phyloP scores from a whole-genome alignment of 2,113 vertebrate genomes.

The Siphamia tubifer region DNA sequence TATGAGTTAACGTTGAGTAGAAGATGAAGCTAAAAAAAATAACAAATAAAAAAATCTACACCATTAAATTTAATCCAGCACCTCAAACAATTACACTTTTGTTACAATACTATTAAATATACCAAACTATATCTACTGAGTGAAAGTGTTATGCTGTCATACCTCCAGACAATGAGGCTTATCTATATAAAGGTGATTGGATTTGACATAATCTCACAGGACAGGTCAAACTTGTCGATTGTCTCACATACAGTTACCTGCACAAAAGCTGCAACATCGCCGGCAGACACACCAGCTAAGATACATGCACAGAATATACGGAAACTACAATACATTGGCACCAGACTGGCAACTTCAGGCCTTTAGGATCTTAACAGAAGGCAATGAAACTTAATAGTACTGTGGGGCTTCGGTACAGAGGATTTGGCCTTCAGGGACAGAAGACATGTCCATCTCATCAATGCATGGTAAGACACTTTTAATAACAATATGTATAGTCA shows the following conservation, averaged over 20 bases:
- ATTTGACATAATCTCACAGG: conserved; percentile 68
- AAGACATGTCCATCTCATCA: background rate
- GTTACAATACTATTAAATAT: no score
- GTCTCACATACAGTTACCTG: background rate
- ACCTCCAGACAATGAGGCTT: background rate
- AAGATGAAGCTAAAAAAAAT: no score
- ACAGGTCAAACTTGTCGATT: conserved; percentile 41
- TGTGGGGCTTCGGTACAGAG: background rate
- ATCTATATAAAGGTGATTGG: conserved; percentile 33
- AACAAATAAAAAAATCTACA: no score
- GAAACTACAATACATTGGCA: background rate
- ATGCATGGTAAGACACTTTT: conserved; percentile 34
- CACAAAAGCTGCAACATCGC: background rate
- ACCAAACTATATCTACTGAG: no score
- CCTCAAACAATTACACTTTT: no score
- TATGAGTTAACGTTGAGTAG: no score
- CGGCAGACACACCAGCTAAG: background rate
- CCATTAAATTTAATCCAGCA: no score
- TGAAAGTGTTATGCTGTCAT: no score
- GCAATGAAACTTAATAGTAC: background rate
- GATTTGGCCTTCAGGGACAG: background rate
- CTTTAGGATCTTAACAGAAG: background rate
- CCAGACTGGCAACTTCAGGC: background rate
- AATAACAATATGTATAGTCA: background rate
- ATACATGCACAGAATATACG: background rate